A percentile compares a stretch with the other conserved stretches of the same genome.
Conservation (phyloP, 2,888 invertebrate species). For the Eupeodes luniger region DNA sequence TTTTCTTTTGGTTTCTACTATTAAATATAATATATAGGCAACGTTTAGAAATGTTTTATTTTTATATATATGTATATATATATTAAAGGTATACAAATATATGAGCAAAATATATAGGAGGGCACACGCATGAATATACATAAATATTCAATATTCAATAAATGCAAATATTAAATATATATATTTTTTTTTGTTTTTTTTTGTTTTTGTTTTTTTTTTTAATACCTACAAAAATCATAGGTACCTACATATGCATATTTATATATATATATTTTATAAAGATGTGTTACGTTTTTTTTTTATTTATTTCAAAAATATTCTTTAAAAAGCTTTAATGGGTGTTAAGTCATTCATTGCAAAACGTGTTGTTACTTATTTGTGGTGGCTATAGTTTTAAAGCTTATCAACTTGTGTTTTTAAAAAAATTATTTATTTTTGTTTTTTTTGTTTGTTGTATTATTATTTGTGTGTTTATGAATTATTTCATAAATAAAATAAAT, state of each 20-base stretch:
- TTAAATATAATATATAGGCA: slow-evolving; percentile 72
- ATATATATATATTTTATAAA: slow-evolving; percentile 53
- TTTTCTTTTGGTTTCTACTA: slow-evolving; percentile 49
- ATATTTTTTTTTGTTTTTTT: slow-evolving; percentile 36
- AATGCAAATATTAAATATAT: slow-evolving; percentile 76
- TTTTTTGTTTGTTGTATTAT: no score
- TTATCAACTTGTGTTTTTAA: background rate
- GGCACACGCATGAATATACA: slow-evolving; percentile 76
- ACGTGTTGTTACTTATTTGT: slow-evolving; percentile 34
- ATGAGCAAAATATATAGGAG: slow-evolving; percentile 77
- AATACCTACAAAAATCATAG: slow-evolving; percentile 76
- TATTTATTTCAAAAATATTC: slow-evolving; percentile 25
- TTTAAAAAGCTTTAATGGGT: slow-evolving; percentile 34
- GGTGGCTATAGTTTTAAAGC: background rate
- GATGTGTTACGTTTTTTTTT: slow-evolving; percentile 39
- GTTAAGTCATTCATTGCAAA: slow-evolving; percentile 27
- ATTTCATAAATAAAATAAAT: no score
- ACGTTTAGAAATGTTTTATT: slow-evolving; percentile 73
- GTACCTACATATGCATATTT: slow-evolving; percentile 64
- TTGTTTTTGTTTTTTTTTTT: slow-evolving; percentile 37
- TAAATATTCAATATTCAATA: slow-evolving; percentile 75
- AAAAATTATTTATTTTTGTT: background rate
- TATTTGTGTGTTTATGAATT: no score
- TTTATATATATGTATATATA: slow-evolving; percentile 62
- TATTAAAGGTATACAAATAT: slow-evolving; percentile 75